Evolutionary conservation across 2,888 invertebrate genomes (phyloP), one percentile per base, ranked within the genome.

Genomic region (Pandemis cinnamomeana): DNA sequence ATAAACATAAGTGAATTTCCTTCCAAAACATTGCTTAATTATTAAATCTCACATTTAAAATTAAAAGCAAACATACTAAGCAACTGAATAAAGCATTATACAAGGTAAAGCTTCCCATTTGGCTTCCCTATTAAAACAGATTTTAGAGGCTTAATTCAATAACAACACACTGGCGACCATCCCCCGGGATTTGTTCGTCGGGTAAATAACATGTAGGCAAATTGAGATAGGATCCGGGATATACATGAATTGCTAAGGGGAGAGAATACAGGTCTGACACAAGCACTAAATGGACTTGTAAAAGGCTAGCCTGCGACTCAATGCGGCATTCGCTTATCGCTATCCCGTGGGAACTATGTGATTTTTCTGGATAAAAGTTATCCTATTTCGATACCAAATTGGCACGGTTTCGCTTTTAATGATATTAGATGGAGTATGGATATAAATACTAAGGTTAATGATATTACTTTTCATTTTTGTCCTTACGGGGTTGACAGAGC

Each of bases 111-210:
- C 62, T 55, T 41, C 63, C 46, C 48, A 58, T 55, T 69, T 41
- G 13, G 48, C 36, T n/a, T 64, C 42, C 48, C 27, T 69, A 69
- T 69, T 58, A 72, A 64, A 64, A 69, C 68, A 41, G 58, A 64
- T 64, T 72, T 63, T 7, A 20, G 55, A 72, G 69, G 61, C 48
- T 64, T 69, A 72, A 72, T 64, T 69, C 69, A 68, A 72, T 72
- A 51, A 69, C 44, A 70, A 61, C 46, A 53, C 53, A 36, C 69
- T 58, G 58, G 27, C 10, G 27, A 60, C 48, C 41, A 1, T 27
- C 48, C 60, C 55, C 48, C 58, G 58, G 51, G 55, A 41, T 41
- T 42, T 53, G 51, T 58, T 11, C 42, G 20, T 0, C 51, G 60
- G 51, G 64, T 36, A 68, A 69, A 72, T 42, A 72, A 69, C 72